These are phyloP conservation scores for Acholoe squamosa DNA, from an alignment of 2,888 invertebrate species.

Conservation along the genomic window DNA sequence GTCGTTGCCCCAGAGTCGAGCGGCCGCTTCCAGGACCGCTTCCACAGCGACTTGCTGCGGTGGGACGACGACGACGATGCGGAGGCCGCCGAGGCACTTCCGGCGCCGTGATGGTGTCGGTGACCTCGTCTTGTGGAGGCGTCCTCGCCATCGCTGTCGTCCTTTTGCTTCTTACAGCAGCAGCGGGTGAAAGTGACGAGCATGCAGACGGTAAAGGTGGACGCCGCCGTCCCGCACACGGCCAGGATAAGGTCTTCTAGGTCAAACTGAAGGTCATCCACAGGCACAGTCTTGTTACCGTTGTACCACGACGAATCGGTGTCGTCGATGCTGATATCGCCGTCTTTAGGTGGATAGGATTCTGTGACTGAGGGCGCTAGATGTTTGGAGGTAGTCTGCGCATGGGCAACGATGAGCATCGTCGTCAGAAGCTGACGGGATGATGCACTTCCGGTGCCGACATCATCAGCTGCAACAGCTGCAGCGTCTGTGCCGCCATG, in stretches of 20 bases:
- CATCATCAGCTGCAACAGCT: background rate
- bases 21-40: constrained; percentile 54
- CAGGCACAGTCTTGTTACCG: background rate
- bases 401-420: constrained; percentile 12
- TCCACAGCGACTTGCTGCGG: constrained; percentile 42
- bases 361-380: background rate
- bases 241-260: constrained; percentile 72
- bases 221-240: constrained; percentile 73
- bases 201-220: constrained; percentile 74
- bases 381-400: background rate
- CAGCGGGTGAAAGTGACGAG: constrained; percentile 78
- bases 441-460: background rate
- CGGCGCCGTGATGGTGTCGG: background rate
- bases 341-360: background rate
- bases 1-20: constrained; percentile 40
- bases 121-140: constrained; percentile 29
- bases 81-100: background rate
- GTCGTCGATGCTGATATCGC: background rate
- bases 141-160: constrained; percentile 59
- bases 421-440: constrained; percentile 31
- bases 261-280: constrained; percentile 40
- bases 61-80: background rate
- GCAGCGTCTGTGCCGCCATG: background rate
- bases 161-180: constrained; percentile 74
- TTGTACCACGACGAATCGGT: background rate